Evolutionary conservation across 2,797 vertebrate genomes (phyloP).

Genomic region (Lepilemur septentrionalis): DNA sequence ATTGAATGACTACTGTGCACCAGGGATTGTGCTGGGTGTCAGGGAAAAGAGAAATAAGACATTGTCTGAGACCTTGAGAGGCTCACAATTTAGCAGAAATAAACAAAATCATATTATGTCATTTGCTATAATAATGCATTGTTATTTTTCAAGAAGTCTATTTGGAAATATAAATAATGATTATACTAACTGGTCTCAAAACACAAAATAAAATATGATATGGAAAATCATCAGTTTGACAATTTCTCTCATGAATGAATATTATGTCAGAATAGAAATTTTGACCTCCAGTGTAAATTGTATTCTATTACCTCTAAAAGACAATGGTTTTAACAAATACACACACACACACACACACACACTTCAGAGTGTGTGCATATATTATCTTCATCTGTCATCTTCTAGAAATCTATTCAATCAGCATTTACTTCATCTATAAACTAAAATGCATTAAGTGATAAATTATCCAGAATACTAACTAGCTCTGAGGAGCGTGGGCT

Average conservation of each 20-base stretch:
- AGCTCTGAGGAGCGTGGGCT: constrained; percentile 21
- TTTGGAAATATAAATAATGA: constrained; percentile 77
- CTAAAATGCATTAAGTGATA: neutral
- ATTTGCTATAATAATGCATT: neutral
- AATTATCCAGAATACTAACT: neutral
- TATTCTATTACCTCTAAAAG: neutral
- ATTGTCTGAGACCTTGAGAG: neutral
- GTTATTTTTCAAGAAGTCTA: neutral
- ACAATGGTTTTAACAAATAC: neutral
- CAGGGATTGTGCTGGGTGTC: neutral
- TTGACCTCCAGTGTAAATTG: constrained; percentile 45
- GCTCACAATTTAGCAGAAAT: neutral
- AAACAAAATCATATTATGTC: neutral
- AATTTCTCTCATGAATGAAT: constrained; percentile 70
- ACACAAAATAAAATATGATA: constrained; percentile 78
- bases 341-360: neutral
- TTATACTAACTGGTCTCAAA: constrained; percentile 78
- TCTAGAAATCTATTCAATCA: neutral
- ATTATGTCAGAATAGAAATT: constrained; percentile 39
- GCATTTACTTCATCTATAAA: neutral
- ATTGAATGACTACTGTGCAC: neutral
- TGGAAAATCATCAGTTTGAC: constrained; percentile 73
- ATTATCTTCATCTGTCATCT: neutral
- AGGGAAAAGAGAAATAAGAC: neutral
- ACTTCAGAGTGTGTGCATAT: neutral